Evolutionary conservation across 2,888 invertebrate genomes (phyloP), one percentile per base, ranked within the genome.

Genomic region (Pachymerium ferrugineum): DNA sequence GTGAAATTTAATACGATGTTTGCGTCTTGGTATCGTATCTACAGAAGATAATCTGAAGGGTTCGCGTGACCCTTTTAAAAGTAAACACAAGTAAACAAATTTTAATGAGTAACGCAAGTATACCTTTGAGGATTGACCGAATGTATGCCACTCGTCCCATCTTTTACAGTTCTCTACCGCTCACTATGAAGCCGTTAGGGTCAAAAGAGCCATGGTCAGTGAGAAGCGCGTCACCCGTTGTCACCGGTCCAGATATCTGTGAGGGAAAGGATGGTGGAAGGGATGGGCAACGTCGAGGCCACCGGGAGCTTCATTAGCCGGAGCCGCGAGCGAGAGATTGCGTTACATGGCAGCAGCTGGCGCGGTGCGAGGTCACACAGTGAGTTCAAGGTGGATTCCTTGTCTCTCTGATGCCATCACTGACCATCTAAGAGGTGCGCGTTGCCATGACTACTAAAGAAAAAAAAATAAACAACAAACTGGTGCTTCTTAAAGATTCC

Each of bases 31-130:
- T 62, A 62, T n/a, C 62, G 62, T 62, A 62, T 62, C 62, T 62
- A 22, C 6, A 25, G 62, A 28, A 62, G 62, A 62, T 62, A 62
- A 62, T 62, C 62, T 62, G 62, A 62, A 62, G 62, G 28, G 62
- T 62, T 62, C 62, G 22, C 28, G 62, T 62, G 62, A 62, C 62
- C 62, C 62, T 62, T 62, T 62, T 62, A 62, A 62, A 62, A 62
- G 62, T 62, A 62, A 62, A 62, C 62, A 62, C n/a, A 62, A 62
- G 62, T 62, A 62, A 62, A 62, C 62, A 62, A 62, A 62, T 62
- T n/a, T 62, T 62, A 62, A 62, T 62, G 62, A 62, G 62, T 62
- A 62, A 62, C 28, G 62, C 62, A 62, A 62, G 62, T 62, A 25
- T 62, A 62, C 62, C 62, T 62, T 62, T 62, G 62, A 62, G 62